A percentile compares a stretch with the other conserved stretches of the same genome.
Conservation (phyloP, 2,797 vertebrate species). For the Melopsittacus undulatus region DNA sequence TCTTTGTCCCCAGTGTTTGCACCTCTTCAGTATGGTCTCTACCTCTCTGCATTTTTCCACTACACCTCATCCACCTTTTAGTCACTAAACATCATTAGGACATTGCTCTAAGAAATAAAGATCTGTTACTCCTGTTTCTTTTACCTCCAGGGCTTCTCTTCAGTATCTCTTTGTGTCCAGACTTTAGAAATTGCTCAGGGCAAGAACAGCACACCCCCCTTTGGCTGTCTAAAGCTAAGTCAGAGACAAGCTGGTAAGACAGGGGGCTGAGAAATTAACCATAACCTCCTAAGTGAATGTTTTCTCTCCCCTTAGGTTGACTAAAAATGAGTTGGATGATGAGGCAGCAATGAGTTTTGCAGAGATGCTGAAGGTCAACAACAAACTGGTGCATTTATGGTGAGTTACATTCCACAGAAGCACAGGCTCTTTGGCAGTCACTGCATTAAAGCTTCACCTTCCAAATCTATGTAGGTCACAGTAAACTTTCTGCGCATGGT, state of each 20-base stretch:
- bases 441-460: conserved; percentile 50
- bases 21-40: background rate
- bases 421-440: conserved; percentile 29
- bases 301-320: conserved; percentile 81
- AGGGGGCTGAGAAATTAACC: background rate
- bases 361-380: conserved; percentile 84
- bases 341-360: conserved; percentile 85
- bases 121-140: background rate
- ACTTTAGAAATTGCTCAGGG: conserved; percentile 13
- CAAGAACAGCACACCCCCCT: background rate
- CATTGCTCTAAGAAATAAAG: background rate
- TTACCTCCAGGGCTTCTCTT: background rate
- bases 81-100: background rate
- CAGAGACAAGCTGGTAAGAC: background rate
- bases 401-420: conserved; percentile 71
- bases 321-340: conserved; percentile 88
- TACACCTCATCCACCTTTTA: background rate
- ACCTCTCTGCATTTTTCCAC: background rate
- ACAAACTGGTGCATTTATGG: conserved; percentile 87
- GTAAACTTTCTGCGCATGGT: conserved; percentile 25
- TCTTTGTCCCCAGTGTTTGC: background rate
- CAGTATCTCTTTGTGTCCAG: background rate
- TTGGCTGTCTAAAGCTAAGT: conserved; percentile 28
- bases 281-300: background rate
- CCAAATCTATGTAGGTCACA: conserved; percentile 53